Percentiles rank a stretch among this genome's conserved stretches.
Conservation (phyloP, 2,113 vertebrate genomes). For the Astur gentilis region DNA sequence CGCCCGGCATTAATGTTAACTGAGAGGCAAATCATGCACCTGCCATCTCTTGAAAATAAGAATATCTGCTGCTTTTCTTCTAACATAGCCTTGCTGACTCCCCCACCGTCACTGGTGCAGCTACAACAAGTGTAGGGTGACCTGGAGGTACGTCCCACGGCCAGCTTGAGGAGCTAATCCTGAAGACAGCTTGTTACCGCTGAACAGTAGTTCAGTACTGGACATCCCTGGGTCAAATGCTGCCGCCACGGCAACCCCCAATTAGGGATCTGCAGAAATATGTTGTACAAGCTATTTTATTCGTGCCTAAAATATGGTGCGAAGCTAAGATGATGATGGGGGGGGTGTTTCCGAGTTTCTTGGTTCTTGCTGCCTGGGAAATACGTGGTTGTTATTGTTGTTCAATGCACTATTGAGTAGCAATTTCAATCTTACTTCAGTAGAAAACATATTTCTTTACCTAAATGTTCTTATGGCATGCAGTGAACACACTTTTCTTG, state of each 20-base stretch:
- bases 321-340: neutral
- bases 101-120: neutral
- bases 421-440: neutral
- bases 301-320: rapidly evolving
- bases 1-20: neutral
- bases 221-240: neutral
- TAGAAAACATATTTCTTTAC: neutral
- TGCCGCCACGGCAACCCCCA: rapidly evolving
- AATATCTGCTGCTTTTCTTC: neutral
- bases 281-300: neutral
- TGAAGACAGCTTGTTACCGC: neutral
- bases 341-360: neutral
- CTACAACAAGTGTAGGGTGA: neutral
- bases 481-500: neutral
- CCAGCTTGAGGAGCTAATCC: neutral
- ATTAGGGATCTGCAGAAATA: neutral
- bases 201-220: neutral
- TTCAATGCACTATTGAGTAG: neutral
- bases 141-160: neutral
- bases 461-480: neutral
- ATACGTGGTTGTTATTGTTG: rapidly evolving
- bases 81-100: neutral
- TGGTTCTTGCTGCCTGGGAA: neutral
- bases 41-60: neutral
- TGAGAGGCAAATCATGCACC: neutral